A percentile compares a stretch with the other conserved stretches of the same genome.
These are phyloP conservation scores for Neoitamus cyanurus DNA, from an alignment of 2,888 invertebrate species.

Conservation along the genomic window DNA sequence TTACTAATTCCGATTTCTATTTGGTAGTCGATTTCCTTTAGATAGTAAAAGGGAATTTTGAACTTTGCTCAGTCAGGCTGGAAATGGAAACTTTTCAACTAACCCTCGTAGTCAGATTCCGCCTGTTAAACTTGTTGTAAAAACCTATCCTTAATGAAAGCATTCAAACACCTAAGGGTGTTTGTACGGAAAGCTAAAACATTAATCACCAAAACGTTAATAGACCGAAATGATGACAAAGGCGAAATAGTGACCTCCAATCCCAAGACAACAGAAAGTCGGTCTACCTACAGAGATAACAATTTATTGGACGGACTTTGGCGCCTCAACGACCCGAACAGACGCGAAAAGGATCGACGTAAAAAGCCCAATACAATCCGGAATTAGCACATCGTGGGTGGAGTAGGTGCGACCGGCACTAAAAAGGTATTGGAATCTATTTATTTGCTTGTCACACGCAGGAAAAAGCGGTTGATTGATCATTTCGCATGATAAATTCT, in stretches of 20 bases:
- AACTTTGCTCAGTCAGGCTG: no score
- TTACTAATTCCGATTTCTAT: no score
- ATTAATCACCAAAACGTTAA: not conserved
- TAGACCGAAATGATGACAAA: not conserved
- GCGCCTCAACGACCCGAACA: not conserved
- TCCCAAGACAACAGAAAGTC: not conserved
- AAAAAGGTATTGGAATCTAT: constrained; percentile 9
- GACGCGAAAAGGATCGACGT: not conserved
- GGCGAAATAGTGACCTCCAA: not conserved
- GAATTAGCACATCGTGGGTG: not conserved
- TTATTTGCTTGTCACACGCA: constrained; percentile 3
- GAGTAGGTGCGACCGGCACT: not conserved
- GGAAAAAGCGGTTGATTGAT: constrained; percentile 21
- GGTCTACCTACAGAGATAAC: not conserved
- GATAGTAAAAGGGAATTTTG: no score
- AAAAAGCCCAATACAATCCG: not conserved
- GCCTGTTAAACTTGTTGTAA: no score
- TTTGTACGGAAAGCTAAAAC: not conserved
- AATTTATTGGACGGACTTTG: not conserved
- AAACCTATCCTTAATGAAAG: no score
- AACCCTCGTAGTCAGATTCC: no score
- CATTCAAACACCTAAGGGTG: no score
- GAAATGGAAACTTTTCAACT: no score
- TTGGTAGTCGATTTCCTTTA: no score
- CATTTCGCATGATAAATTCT: constrained; percentile 31